Evolutionary conservation across 2,888 invertebrate species (phyloP), one percentile per base, ranked within the genome.

Genomic region (Clistopyga incitator): DNA sequence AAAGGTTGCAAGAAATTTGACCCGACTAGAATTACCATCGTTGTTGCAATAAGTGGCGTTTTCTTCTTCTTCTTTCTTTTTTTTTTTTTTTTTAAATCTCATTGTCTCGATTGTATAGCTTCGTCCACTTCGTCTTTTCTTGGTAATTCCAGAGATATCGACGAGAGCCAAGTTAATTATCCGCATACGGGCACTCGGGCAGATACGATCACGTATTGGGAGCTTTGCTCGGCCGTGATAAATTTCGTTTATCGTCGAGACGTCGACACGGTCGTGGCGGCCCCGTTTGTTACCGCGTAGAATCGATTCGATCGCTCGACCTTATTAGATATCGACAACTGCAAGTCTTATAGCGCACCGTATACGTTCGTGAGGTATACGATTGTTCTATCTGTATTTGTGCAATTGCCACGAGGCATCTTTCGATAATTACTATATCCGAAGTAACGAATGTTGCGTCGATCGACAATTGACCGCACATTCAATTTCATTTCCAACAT

Each of bases 321-420:
- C 82, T 86, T 82, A 86, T 86, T 86, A 81, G 86, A 86, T 86
- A 86, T 86, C 86, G 82, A 84, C 81, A 78, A 84, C 70, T 74
- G 74, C 78, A 70, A 65, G 52, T 74, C 81, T 77, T 54, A 68
- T 72, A 80, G 50, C 59, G 15, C 79, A 67, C 70, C 20, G 50
- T 74, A 29, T 18, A 18, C 11, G 20, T 34, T 38, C 23, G 61
- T 20, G 8, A 15, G 20, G 34, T 61, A n/a, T n/a, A 20, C 52
- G 15, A 25, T 52, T 42, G 42, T 64, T 25, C 38, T 20, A 23
- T 29, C 59, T 38, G 42, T 68, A 47, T 38, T n/a, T 47, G 29
- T 29, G 34, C 34, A 64, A 38, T 50, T 25, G 52, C 59, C 61
- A 52, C 18, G 61, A 50, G 13, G 70, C 29, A 45, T 47, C 81